Evolutionary conservation across 1,140 invertebrate genomes (phyloP).

Genomic region (Drosophila sulfurigaster): DNA sequence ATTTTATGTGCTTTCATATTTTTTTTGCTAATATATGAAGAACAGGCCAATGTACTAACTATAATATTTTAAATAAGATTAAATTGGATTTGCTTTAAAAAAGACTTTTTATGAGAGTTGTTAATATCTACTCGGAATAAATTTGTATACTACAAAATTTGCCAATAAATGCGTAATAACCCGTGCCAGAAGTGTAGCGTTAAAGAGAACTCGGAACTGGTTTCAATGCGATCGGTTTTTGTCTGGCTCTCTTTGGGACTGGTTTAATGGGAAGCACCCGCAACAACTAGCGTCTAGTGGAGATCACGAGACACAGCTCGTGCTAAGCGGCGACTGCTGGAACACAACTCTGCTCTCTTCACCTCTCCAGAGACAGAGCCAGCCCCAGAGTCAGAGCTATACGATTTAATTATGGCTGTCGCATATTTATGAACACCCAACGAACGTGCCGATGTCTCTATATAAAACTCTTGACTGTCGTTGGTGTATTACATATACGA

Average conservation of each 20-base stretch:
- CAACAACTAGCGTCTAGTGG: slow-evolving; percentile 1
- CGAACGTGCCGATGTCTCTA: slow-evolving; percentile 44
- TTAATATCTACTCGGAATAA: no score
- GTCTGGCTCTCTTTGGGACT: slow-evolving; percentile 41
- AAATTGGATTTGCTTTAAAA: no score
- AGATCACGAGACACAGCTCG: slow-evolving; percentile 75
- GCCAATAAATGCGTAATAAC: neutral
- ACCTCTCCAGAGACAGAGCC: neutral
- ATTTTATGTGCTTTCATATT: no score
- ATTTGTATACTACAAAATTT: neutral
- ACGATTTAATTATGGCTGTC: slow-evolving; percentile 38
- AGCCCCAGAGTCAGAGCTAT: neutral
- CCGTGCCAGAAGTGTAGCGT: neutral
- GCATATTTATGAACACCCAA: slow-evolving; percentile 61
- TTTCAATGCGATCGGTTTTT: slow-evolving; percentile 21
- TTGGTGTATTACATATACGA: no score
- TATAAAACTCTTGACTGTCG: slow-evolving; percentile 7
- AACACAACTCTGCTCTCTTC: slow-evolving; percentile 1
- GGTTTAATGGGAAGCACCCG: slow-evolving; percentile 67
- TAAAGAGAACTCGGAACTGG: slow-evolving; percentile 60
- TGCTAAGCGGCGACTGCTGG: slow-evolving; percentile 56
- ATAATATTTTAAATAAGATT: no score
- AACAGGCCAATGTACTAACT: no score
- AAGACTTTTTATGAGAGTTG: no score
- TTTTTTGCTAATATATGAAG: no score